These are phyloP conservation scores for Phenganax subtilis DNA, from an alignment of 92 coral and sea anemone species.

Conservation along the genomic window DNA sequence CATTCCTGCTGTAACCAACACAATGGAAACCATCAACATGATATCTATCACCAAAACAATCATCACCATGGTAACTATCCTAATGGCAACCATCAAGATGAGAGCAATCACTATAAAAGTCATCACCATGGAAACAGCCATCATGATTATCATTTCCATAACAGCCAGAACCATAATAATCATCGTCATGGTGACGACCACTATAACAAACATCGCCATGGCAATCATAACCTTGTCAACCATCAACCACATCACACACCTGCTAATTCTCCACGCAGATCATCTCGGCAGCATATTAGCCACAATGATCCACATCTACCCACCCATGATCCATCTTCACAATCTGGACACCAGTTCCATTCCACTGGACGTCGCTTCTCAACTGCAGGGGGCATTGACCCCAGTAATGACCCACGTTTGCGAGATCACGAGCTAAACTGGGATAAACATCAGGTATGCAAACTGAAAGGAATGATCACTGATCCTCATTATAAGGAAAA, in stretches of 20 bases:
- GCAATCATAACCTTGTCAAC: conserved; percentile 52
- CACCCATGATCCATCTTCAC: conserved; percentile 11
- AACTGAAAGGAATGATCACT: conserved; percentile 33
- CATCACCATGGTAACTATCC: conserved; percentile 37
- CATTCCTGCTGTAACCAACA: neutral
- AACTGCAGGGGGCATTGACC: conserved; percentile 13
- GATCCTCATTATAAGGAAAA: conserved; percentile 42
- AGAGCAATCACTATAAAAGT: conserved; percentile 47
- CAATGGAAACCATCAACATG: neutral
- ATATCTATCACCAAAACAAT: conserved; percentile 27
- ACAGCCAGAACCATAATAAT: conserved; percentile 25
- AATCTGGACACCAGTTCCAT: neutral
- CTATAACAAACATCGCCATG: conserved; percentile 44
- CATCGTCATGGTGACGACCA: conserved; percentile 26
- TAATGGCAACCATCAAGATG: conserved; percentile 34
- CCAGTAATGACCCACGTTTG: conserved; percentile 20
- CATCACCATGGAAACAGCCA: conserved; percentile 39
- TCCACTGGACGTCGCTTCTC: conserved; percentile 8
- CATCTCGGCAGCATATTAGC: conserved; percentile 18
- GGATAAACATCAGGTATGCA: conserved; percentile 36
- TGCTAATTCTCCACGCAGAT: conserved; percentile 35
- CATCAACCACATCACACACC: conserved; percentile 17
- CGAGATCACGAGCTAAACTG: conserved; percentile 41
- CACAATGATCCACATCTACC: conserved; percentile 43
- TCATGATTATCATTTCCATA: conserved; percentile 21